Evolutionary conservation across 2,888 invertebrate genomes (phyloP).

Genomic region (Meiosimyza decipiens): DNA sequence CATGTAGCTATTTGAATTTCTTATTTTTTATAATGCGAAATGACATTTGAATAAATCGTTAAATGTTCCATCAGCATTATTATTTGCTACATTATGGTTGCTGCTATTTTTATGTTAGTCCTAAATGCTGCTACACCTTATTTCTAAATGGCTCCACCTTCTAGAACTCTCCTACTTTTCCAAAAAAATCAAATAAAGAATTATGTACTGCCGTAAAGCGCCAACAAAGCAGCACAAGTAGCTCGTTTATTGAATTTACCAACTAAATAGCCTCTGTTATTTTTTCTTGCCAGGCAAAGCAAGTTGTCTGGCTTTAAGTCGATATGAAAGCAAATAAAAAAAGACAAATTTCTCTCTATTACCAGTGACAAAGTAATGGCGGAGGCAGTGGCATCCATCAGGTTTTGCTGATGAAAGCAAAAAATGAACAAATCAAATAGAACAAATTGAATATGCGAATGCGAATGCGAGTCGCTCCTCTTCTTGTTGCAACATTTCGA

Average conservation of each 20-base stretch:
- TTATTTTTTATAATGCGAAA: no score
- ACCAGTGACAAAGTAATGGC: not conserved
- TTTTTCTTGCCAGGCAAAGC: not conserved
- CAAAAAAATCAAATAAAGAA: no score
- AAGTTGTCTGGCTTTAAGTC: not conserved
- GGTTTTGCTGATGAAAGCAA: constrained; percentile 37
- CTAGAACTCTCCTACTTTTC: no score
- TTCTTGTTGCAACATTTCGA: not conserved
- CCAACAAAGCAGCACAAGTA: constrained; percentile 3
- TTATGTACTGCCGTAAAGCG: not conserved
- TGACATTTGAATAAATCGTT: no score
- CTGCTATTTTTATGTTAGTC: no score
- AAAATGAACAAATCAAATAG: constrained; percentile 41
- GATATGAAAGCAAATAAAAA: not conserved
- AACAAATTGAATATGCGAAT: constrained; percentile 40
- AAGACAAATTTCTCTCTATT: not conserved
- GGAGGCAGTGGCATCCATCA: constrained; percentile 29
- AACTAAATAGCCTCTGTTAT: not conserved
- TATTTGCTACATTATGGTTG: no score
- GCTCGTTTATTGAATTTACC: constrained; percentile 26
- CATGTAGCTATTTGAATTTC: no score
- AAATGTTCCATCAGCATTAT: no score
- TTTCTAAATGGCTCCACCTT: no score
- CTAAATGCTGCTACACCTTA: no score
- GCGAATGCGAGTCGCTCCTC: constrained; percentile 16